Percentiles rank a stretch among this genome's conserved stretches.
Evolutionary conservation across 2,113 vertebrate genomes (phyloP).

Genomic region (Pomatostomus ruficeps): DNA sequence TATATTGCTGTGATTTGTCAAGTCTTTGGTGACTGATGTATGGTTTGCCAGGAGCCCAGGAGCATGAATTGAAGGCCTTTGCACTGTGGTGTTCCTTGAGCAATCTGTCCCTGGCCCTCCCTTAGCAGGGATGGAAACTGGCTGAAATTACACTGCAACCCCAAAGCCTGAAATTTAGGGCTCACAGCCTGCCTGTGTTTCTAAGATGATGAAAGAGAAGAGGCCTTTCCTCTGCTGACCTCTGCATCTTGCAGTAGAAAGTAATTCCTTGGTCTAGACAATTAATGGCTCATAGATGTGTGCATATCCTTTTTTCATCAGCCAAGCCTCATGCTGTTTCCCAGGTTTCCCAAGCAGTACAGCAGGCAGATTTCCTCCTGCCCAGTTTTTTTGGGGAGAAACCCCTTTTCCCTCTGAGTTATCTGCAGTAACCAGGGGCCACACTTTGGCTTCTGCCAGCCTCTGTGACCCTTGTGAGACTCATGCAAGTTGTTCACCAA

Average conservation of each 20-base stretch:
- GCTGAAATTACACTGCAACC: background rate
- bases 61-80: background rate
- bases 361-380: background rate
- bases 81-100: background rate
- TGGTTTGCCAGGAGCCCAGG: background rate
- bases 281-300: background rate
- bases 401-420: background rate
- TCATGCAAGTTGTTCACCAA: background rate
- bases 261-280: background rate
- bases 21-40: conserved; percentile 6
- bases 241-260: background rate
- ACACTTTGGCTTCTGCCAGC: background rate
- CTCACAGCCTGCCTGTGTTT: background rate
- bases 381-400: background rate
- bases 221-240: background rate
- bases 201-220: background rate
- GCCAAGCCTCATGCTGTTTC: background rate
- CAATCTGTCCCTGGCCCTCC: background rate
- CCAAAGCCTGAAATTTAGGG: background rate
- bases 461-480: background rate
- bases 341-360: background rate
- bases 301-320: background rate
- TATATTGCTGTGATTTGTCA: background rate
- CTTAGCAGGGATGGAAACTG: background rate
- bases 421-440: background rate